Base-by-base conservation (phyloP, 2,797 vertebrate species). In the Sebastes itinus region DNA sequence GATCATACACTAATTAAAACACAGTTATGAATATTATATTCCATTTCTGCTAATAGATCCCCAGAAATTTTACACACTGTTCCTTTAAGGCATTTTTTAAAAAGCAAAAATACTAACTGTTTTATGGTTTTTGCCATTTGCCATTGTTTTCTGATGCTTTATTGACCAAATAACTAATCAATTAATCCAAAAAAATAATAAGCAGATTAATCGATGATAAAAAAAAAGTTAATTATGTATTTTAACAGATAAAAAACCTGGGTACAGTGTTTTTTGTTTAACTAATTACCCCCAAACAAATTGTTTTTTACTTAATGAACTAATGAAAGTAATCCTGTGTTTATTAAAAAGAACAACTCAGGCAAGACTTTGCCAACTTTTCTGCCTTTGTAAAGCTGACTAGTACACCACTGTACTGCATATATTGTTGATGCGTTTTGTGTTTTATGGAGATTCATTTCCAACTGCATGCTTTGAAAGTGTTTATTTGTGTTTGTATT, bases 401-500 rank as follows among this genome's bases (percentile, higher is more conserved):
- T 10, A 0, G 16, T 20, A 25, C 59, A 54, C 84, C 28, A 3
- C 76, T 25, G 42, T n/a, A 5, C 71, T 52, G 46, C n/a, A 30
- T 59, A 27, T 33, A 27, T 33, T 81, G 81, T 74, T 82, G 77
- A 54, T 86, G 74, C 79, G 78, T 77, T 80, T 52, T 69, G 30
- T 87, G 82, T 83, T 90, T 92, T 94, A 87, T 86, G 27, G 73
- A 84, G 78, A 84, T 89, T 91, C 7, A 84, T 93, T 90, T 89
- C 49, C 25, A 90, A 84, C 62, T 13, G 76, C 75, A 76, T 82
- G 85, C 92, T 90, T 85, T 83, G 82, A 85, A 82, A 81, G 54
- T 82, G 72, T 84, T 87, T 88, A 87, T 90, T 86, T 72, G 75
- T 90, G 88, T 90, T 94, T 92, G 86, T 84, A 80, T 92, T 91